phyloP scores from a whole-genome alignment of 1,140 invertebrate genomes.

The Drosophila ercepeae region DNA sequence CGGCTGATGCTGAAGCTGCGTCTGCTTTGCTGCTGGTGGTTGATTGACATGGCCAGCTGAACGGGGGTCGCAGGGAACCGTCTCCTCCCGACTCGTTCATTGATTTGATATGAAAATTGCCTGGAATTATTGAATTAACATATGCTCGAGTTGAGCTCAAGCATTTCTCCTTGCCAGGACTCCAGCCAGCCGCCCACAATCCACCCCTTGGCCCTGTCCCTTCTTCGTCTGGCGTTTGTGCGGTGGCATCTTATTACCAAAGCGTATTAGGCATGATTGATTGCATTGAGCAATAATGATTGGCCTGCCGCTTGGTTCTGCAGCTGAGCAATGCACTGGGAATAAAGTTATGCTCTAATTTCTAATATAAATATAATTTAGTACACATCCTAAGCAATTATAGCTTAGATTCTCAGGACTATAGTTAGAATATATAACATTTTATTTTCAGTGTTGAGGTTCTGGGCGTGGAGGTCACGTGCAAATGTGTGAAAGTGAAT shows the following conservation, averaged over 20 bases:
- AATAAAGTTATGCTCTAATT: neutral
- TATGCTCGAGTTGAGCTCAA: conserved; percentile 77
- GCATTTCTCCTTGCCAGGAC: conserved; percentile 49
- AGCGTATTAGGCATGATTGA: conserved; percentile 81
- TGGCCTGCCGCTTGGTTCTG: conserved; percentile 58
- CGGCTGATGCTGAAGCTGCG: conserved; percentile 1
- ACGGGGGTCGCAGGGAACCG: conserved; percentile 22
- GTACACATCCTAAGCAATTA: too few species aligned
- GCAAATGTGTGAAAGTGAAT: conserved; percentile 68
- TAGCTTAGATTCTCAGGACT: too few species aligned
- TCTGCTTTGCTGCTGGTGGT: conserved; percentile 37
- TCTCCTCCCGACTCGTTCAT: conserved; percentile 32
- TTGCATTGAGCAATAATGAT: conserved; percentile 80
- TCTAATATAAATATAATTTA: too few species aligned
- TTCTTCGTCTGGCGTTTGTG: conserved; percentile 39
- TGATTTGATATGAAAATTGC: conserved; percentile 82
- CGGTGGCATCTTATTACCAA: conserved; percentile 77
- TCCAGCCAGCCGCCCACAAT: neutral
- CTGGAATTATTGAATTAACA: conserved; percentile 83
- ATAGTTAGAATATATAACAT: too few species aligned
- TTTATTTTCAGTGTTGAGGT: neutral
- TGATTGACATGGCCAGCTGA: conserved; percentile 68
- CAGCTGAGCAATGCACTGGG: conserved; percentile 11
- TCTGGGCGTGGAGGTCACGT: conserved; percentile 45
- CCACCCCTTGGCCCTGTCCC: too few species aligned